Conservation (phyloP, 2,888 invertebrate genomes). For the Lithophane ornitopus region DNA sequence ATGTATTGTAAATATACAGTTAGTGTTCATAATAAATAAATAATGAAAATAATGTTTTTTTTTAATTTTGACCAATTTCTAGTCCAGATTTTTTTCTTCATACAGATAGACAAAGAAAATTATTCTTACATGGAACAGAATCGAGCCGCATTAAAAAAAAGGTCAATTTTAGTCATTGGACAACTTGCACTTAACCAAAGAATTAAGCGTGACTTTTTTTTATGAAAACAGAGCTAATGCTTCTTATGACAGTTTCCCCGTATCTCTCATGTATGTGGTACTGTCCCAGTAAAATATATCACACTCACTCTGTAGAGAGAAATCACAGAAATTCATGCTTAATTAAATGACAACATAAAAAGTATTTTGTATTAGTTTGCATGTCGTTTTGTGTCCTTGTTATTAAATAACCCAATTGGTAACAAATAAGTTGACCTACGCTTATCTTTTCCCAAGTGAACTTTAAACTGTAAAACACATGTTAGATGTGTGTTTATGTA, state of each 20-base stretch:
- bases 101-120: not conserved
- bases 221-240: not conserved
- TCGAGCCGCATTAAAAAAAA: not conserved
- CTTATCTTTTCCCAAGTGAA: slow-evolving; percentile 26
- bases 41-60: no score
- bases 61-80: no score
- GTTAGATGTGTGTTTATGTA: not conserved
- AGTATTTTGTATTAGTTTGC: no score
- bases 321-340: not conserved
- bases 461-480: slow-evolving; percentile 14
- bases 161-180: no score
- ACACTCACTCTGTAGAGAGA: not conserved
- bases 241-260: no score
- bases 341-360: not conserved
- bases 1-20: no score
- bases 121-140: not conserved
- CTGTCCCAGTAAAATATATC: not conserved
- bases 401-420: not conserved
- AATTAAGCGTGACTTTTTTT: not conserved
- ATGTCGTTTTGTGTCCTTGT: not conserved
- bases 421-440: not conserved
- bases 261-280: not conserved
- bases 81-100: no score
- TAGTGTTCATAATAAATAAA: no score
- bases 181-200: not conserved